These are phyloP conservation scores for Papilio machaon DNA, from an alignment of 1,140 invertebrate genomes.

Conservation along the genomic window DNA sequence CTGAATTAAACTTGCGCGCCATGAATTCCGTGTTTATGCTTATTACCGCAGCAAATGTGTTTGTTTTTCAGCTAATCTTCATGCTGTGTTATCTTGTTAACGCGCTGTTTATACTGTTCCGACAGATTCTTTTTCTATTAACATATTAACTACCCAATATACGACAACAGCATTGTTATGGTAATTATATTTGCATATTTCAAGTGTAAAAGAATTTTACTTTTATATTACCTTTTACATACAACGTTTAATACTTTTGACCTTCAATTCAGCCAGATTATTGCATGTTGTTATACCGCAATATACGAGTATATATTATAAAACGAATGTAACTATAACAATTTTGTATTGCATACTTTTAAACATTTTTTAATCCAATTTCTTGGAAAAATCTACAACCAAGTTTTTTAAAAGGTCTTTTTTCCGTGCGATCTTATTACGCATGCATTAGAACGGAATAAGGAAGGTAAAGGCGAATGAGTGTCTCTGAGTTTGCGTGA, in stretches of 20 bases:
- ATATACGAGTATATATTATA: neutral
- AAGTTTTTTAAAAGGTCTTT: neutral
- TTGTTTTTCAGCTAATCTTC: conserved; percentile 54
- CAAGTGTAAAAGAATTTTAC: neutral
- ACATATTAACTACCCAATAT: neutral
- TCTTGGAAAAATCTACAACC: neutral
- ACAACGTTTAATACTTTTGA: neutral
- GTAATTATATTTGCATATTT: conserved; percentile 2
- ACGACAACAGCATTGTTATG: neutral
- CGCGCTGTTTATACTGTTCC: conserved; percentile 16
- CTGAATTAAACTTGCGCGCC: conserved; percentile 73
- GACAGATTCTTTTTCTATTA: conserved; percentile 27
- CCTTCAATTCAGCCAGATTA: neutral
- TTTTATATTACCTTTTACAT: neutral
- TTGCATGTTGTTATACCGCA: neutral
- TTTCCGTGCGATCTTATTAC: conserved; percentile 21
- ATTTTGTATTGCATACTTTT: neutral
- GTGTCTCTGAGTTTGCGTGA: conserved; percentile 9
- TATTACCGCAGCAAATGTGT: conserved; percentile 61
- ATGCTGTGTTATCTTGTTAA: conserved; percentile 27
- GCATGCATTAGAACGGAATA: conserved; percentile 22
- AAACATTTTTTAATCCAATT: neutral
- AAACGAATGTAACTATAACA: neutral
- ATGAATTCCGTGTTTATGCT: conserved; percentile 68
- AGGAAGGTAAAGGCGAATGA: conserved; percentile 19